These are phyloP conservation scores for Ranitomeya imitator DNA, from an alignment of 2,113 vertebrate species.

Conservation along the genomic window DNA sequence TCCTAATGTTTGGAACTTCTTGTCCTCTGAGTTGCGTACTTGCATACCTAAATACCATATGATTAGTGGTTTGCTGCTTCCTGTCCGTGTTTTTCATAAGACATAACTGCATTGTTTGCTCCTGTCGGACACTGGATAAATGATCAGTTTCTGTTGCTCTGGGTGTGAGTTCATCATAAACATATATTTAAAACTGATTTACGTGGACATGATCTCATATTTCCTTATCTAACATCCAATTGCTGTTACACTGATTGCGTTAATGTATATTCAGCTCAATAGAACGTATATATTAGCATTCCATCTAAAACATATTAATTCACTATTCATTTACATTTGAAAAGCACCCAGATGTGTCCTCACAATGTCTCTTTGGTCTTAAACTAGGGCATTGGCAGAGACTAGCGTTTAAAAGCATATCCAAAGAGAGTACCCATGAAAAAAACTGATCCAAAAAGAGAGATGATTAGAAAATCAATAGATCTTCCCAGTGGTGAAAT, in stretches of 20 bases:
- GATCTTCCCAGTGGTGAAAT: slow-evolving; percentile 45
- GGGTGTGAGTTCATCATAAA: background rate
- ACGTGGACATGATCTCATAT: background rate
- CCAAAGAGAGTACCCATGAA: slow-evolving; percentile 39
- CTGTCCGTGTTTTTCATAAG: no score
- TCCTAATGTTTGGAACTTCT: no score
- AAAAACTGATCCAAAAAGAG: slow-evolving; percentile 37
- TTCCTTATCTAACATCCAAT: background rate
- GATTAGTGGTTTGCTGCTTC: no score
- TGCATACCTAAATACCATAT: no score
- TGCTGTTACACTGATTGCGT: background rate
- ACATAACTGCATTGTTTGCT: no score
- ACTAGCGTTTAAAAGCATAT: slow-evolving; percentile 43
- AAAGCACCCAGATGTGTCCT: slow-evolving; percentile 51
- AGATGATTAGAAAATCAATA: slow-evolving; percentile 55
- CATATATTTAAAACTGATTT: background rate
- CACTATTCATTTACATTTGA: slow-evolving; percentile 50
- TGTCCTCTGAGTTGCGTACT: no score
- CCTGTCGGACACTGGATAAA: background rate
- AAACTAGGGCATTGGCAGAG: slow-evolving; percentile 40
- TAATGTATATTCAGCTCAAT: background rate
- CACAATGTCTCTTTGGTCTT: slow-evolving; percentile 48
- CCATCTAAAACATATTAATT: slow-evolving; percentile 46
- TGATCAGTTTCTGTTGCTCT: no score
- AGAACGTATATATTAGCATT: background rate